Evolutionary conservation across 1,140 invertebrate species (phyloP), one percentile per base, ranked within the genome.

Genomic region (Zaprionus nigranus): DNA sequence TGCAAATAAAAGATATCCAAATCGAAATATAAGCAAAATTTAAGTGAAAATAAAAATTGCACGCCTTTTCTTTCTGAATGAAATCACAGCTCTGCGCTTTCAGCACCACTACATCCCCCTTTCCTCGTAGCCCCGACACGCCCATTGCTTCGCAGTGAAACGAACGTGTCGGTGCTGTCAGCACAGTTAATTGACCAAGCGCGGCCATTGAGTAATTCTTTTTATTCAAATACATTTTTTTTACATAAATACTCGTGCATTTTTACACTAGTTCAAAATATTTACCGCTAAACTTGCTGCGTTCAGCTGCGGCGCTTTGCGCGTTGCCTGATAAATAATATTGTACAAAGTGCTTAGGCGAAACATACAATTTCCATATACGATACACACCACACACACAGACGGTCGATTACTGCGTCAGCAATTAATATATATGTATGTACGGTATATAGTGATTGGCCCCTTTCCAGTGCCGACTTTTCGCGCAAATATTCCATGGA

Each of bases 181-280:
- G 78, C 75, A 81, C 63, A 81, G 68, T 81, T 85, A 82, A 85
- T 85, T 85, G 82, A 85, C 81, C 53, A 75, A 81, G 65, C 46
- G 28, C 64, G 60, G 15, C 62, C 53, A 68, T 68, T 71, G 62
- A 79, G 57, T 40, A 69, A 9, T 54, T 51, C 34, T 54, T 30
- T 36, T 11, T 17, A 54, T 30, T 24, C 53, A 43, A 43, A 58
- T 43, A 22, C 13, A 30, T 24, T 51, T 51, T 51, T 49, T 51
- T 12, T 51, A 51, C 46, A 51, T 51, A 13, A 51, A 51, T 46
- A 51, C 46, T 24, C 46, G 11, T 51, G 46, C 46, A 51, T 51
- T 51, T 51, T 51, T 51, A 57, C 24, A 66, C 49, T 53, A 56
- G 63, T 56, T 34, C 51, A 28, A 66, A 30, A 66, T 57, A 66